phyloP scores from a whole-genome alignment of 2,888 invertebrate genomes.

The Phrixothrix hirtus region DNA sequence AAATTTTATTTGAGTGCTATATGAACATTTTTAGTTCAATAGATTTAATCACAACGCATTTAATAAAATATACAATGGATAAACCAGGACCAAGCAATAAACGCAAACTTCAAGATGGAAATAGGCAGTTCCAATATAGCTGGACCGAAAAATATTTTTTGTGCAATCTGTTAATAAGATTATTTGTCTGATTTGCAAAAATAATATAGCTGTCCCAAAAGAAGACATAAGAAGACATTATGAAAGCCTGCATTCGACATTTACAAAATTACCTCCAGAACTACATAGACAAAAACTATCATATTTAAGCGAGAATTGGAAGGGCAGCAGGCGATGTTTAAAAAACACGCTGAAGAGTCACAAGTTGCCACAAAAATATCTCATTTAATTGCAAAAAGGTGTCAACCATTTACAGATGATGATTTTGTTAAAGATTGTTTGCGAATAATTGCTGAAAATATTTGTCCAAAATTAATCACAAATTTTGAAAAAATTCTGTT shows the following conservation, averaged over 20 bases:
- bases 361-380: background rate
- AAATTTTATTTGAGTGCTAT: too few species aligned
- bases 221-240: too few species aligned
- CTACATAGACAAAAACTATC: too few species aligned
- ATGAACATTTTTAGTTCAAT: too few species aligned
- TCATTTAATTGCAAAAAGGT: slow-evolving; percentile 1
- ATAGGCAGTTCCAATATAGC: slow-evolving; percentile 1
- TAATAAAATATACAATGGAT: slow-evolving; percentile 1
- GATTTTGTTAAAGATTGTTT: slow-evolving; percentile 4
- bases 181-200: background rate
- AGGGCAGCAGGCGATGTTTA: slow-evolving; percentile 9
- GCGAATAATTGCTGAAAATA: background rate
- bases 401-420: too few species aligned
- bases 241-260: too few species aligned
- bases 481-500: too few species aligned
- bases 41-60: slow-evolving; percentile 1
- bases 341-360: slow-evolving; percentile 6
- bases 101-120: too few species aligned
- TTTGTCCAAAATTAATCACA: too few species aligned
- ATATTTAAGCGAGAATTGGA: background rate
- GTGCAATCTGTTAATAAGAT: slow-evolving; percentile 1
- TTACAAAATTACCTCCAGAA: too few species aligned
- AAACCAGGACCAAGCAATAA: too few species aligned
- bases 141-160: background rate
- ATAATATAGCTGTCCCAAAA: background rate